These are phyloP conservation scores for Pangasius krempfi DNA, from an alignment of 2,797 vertebrate genomes.

Conservation along the genomic window DNA sequence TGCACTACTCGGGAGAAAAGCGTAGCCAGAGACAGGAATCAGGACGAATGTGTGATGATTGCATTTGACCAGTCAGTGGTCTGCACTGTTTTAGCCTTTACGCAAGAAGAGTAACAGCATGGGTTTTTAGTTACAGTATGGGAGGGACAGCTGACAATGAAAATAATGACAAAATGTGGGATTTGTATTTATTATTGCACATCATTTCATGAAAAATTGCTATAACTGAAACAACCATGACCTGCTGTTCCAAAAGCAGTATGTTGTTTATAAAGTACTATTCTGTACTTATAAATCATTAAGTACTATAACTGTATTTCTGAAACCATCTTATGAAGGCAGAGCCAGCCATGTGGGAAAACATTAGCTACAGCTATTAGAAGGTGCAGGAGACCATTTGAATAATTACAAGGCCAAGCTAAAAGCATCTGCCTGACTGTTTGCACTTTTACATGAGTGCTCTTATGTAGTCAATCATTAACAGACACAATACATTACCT, in stretches of 20 bases:
- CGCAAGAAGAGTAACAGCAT: background rate
- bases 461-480: conserved; percentile 22
- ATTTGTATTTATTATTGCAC: background rate
- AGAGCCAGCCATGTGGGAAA: background rate
- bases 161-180: background rate
- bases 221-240: background rate
- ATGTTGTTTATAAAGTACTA: background rate
- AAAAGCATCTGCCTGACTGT: conserved; percentile 2
- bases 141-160: background rate
- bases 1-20: background rate
- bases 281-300: background rate
- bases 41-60: background rate
- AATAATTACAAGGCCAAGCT: background rate
- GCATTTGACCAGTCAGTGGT: background rate
- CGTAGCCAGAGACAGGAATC: background rate
- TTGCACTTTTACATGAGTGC: conserved; percentile 18
- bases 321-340: background rate
- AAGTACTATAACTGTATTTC: background rate
- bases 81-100: background rate
- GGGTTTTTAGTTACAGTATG: background rate
- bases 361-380: conserved; percentile 17
- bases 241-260: background rate
- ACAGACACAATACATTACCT: background rate
- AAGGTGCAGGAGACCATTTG: conserved; percentile 9
- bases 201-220: background rate